Evolutionary conservation across 2,888 invertebrate genomes (phyloP).

Genomic region (Nineta flava): DNA sequence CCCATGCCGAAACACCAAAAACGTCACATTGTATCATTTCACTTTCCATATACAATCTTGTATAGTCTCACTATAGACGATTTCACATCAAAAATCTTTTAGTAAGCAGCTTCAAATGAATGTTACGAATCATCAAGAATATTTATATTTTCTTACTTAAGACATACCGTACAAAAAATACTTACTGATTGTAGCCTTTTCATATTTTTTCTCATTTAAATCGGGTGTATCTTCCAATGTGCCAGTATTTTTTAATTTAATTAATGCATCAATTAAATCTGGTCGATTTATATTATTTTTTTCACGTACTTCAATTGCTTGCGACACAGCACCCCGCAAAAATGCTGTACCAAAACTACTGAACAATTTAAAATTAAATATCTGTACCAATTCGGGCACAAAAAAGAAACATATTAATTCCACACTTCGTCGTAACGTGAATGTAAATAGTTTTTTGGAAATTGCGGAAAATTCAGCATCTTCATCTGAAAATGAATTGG

Average conservation of each 20-base stretch:
- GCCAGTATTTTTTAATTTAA: not conserved
- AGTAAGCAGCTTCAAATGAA: too few species aligned
- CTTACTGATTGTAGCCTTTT: too few species aligned
- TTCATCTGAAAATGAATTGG: constrained; percentile 26
- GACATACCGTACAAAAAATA: too few species aligned
- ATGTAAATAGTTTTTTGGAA: constrained; percentile 28
- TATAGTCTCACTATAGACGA: too few species aligned
- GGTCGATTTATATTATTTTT: constrained; percentile 23
- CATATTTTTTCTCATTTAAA: too few species aligned
- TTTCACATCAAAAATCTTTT: too few species aligned
- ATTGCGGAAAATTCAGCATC: constrained; percentile 24
- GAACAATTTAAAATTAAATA: constrained; percentile 25
- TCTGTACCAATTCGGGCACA: constrained; percentile 24
- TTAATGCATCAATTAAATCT: constrained; percentile 30
- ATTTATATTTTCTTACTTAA: too few species aligned
- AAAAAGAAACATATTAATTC: constrained; percentile 28
- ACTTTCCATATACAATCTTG: too few species aligned
- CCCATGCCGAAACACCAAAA: too few species aligned
- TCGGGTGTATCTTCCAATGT: not conserved
- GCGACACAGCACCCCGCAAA: constrained; percentile 25
- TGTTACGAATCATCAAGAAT: too few species aligned
- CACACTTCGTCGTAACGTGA: constrained; percentile 20
- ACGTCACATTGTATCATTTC: too few species aligned
- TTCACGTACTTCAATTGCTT: constrained; percentile 27
- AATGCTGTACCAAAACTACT: constrained; percentile 22